Percentiles rank a stretch among this genome's conserved stretches.
These are phyloP conservation scores for Eptatretus burgeri DNA, from an alignment of 2,113 vertebrate species.

Conservation along the genomic window DNA sequence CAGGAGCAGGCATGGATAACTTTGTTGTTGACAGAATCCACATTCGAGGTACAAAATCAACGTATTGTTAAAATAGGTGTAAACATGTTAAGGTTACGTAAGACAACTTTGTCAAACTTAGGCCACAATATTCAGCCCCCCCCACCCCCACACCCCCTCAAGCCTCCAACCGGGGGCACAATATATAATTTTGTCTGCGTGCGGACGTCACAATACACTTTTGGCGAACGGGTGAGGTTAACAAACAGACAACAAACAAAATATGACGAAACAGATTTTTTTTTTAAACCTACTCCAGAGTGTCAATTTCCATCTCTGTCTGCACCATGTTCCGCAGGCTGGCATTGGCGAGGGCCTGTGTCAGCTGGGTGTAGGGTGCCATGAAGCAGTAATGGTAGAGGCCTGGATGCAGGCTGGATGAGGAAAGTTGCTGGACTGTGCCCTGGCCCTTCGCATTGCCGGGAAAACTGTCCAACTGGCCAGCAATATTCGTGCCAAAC, in stretches of 20 bases:
- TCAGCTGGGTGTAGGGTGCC: constrained; percentile 92
- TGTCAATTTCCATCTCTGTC: constrained; percentile 52
- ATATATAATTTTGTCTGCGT: too few species aligned
- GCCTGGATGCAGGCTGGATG: constrained; percentile 49
- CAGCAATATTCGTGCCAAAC: constrained; percentile 83
- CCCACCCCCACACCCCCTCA: too few species aligned
- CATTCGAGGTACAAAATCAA: too few species aligned
- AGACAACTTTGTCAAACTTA: too few species aligned
- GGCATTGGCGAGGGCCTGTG: constrained; percentile 75
- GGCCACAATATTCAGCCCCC: too few species aligned
- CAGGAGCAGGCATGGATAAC: too few species aligned
- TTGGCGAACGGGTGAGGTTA: too few species aligned
- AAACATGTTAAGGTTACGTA: too few species aligned
- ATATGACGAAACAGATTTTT: not conserved
- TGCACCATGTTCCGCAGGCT: constrained; percentile 85
- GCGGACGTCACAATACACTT: too few species aligned
- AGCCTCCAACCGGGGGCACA: too few species aligned
- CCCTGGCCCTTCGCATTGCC: constrained; percentile 54
- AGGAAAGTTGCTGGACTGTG: constrained; percentile 57
- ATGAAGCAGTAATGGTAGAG: constrained; percentile 97
- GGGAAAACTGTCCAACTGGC: constrained; percentile 45
- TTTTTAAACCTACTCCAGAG: constrained; percentile 48
- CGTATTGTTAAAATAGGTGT: too few species aligned
- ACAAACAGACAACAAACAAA: not conserved
- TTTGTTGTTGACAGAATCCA: too few species aligned